Base-by-base conservation (phyloP, 2,888 invertebrate species). In the Pherbina coryleti region DNA sequence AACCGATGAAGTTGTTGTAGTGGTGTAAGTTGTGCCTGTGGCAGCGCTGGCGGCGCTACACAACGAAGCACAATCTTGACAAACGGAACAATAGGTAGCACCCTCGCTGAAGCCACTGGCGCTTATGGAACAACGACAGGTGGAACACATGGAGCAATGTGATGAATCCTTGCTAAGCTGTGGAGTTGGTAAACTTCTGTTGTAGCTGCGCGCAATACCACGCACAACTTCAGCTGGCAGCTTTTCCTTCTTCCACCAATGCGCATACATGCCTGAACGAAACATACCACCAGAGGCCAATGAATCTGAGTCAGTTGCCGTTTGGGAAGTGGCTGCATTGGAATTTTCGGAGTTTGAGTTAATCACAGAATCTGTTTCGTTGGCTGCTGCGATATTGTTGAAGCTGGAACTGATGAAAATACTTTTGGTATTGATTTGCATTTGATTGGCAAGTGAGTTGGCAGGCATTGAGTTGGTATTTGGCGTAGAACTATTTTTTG, bases 211-310 rank as follows among this genome's bases (percentile, higher is more conserved):
- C 2, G 86, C 87, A 80, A 89, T 88, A 81, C 89, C 92, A 87
- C 91, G 89, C 88, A 93, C 91, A 90, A 93, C 92, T 89, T 91
- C 92, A 88, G 91, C 92, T 82, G 95, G 95, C 88, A 95, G 92
- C 87, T 94, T 94, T 88, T 95, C 95, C 92, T 96, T 96, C 91
- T 96, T 93, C 96, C 96, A 96, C 96, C 96, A 96, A 91, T 96
- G 96, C 81, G 96, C 96, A 90, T 96, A 96, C 90, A 96, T 91
- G 86, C 95, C 96, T 69, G 96, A 95, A 79, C 94, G 94, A 90
- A 94, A 96, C 86, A 94, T 82, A 80, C 80, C 82, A 0, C 84
- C 82, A 62, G 82, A 82, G 11, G 80, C 9, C 34, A 78, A 67
- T 5, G 53, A 60, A 4, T 77, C 66, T 49, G 64, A 75, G 8